Evolutionary conservation across 2,888 invertebrate species (phyloP).

Genomic region (Morpho achilles): DNA sequence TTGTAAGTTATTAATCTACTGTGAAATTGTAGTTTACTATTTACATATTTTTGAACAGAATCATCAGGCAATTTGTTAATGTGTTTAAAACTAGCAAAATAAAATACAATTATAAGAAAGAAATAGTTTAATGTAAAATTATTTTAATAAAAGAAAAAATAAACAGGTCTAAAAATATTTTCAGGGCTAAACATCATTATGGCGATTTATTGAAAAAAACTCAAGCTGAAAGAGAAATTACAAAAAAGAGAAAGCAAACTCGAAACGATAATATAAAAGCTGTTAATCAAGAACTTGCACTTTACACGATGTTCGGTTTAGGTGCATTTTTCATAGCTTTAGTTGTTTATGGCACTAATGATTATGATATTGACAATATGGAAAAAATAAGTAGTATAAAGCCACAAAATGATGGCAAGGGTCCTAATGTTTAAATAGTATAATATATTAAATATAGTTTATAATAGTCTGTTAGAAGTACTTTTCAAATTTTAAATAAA

Average conservation of each 20-base stretch:
- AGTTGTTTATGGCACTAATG: slow-evolving; percentile 41
- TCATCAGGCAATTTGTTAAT: not conserved
- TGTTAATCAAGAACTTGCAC: slow-evolving; percentile 43
- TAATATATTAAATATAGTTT: too few relatives aligned
- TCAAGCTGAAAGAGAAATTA: slow-evolving; percentile 44
- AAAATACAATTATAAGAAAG: not conserved
- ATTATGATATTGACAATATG: slow-evolving; percentile 47
- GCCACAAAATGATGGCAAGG: not conserved
- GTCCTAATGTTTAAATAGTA: too few relatives aligned
- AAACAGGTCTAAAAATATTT: slow-evolving; percentile 19
- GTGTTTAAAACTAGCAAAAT: too few relatives aligned
- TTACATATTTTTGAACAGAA: not conserved
- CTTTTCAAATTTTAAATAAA: not conserved
- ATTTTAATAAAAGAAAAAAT: not conserved
- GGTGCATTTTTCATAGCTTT: slow-evolving; percentile 41
- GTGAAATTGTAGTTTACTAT: not conserved
- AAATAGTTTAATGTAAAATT: not conserved
- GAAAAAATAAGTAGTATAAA: slow-evolving; percentile 12
- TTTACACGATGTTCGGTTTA: slow-evolving; percentile 43
- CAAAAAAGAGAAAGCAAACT: slow-evolving; percentile 36
- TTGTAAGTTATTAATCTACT: not conserved
- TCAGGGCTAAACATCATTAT: slow-evolving; percentile 76
- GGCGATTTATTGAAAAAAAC: slow-evolving; percentile 51
- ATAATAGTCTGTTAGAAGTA: not conserved
- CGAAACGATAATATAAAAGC: slow-evolving; percentile 27